Percentiles rank a stretch among this genome's conserved stretches.
Conservation (phyloP, 92 coral and sea anemone genomes). For the Diadumene lineata region DNA sequence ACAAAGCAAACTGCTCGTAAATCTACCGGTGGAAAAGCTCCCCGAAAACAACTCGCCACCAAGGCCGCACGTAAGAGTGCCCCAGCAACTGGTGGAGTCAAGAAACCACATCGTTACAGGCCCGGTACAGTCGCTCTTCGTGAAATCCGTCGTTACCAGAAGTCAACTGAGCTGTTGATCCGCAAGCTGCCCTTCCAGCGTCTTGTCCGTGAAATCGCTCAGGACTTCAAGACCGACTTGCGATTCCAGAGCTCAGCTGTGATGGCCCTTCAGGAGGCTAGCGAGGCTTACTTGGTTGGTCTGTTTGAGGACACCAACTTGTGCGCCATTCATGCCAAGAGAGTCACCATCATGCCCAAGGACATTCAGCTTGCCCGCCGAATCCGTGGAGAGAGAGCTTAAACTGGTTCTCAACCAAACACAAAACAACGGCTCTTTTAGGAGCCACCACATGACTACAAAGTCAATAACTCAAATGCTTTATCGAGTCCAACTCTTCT, state of each 20-base stretch:
- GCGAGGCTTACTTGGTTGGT: conserved; percentile 99
- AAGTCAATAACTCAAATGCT: too few species aligned
- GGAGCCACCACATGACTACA: conserved; percentile 47
- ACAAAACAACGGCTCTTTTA: conserved; percentile 35
- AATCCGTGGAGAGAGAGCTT: conserved; percentile 85
- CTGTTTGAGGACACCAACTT: conserved; percentile 99
- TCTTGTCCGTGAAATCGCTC: conserved; percentile 82
- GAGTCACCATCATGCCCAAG: conserved; percentile 99
- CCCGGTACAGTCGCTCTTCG: conserved; percentile 87
- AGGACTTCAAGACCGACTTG: conserved; percentile 79
- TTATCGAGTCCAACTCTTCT: too few species aligned
- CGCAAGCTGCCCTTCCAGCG: conserved; percentile 88
- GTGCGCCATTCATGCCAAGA: conserved; percentile 99
- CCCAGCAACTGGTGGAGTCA: conserved; percentile 84
- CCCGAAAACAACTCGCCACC: conserved; percentile 89
- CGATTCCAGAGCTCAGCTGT: conserved; percentile 99
- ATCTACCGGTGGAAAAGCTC: conserved; percentile 92
- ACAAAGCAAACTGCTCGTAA: conserved; percentile 86
- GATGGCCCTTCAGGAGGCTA: conserved; percentile 99
- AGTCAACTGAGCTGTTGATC: conserved; percentile 76
- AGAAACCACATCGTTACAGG: conserved; percentile 84
- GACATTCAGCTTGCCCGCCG: conserved; percentile 99
- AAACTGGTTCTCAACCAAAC: conserved; percentile 14
- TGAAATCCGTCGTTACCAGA: conserved; percentile 88
- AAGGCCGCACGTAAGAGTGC: conserved; percentile 86